Conservation (phyloP, 2,113 vertebrate species). For the Sinosuthora webbiana region DNA sequence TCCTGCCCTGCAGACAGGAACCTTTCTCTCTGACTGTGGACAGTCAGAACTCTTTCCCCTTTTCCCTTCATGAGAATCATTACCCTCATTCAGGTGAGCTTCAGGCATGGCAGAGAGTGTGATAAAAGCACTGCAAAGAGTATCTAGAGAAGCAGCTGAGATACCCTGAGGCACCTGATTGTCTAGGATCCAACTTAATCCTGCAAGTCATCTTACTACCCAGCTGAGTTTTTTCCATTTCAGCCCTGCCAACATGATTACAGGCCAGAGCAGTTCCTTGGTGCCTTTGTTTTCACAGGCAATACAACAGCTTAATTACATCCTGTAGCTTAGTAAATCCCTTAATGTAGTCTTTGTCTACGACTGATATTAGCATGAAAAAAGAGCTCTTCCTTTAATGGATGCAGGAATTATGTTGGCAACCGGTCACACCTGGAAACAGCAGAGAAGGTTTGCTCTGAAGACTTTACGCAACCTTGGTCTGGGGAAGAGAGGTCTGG, state of each 20-base stretch:
- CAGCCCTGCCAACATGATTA: neutral
- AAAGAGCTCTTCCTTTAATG: neutral
- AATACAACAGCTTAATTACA: neutral
- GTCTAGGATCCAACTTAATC: neutral
- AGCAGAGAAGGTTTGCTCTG: slow-evolving; percentile 68
- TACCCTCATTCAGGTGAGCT: neutral
- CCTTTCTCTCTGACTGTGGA: neutral
- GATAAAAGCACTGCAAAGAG: neutral
- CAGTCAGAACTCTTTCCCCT: neutral
- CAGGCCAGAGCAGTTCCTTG: neutral
- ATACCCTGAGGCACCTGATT: neutral
- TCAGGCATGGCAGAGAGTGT: neutral
- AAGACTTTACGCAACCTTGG: slow-evolving; percentile 54
- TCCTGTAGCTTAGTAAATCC: neutral
- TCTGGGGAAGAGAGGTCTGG: slow-evolving; percentile 59
- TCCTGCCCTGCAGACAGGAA: neutral
- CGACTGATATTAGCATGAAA: neutral
- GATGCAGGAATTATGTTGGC: slow-evolving; percentile 67
- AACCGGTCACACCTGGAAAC: slow-evolving; percentile 65
- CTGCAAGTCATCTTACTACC: neutral
- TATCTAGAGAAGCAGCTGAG: neutral
- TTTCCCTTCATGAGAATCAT: neutral
- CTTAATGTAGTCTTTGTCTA: neutral
- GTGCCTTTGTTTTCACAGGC: neutral
- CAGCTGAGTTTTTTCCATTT: neutral